A percentile compares a stretch with the other conserved stretches of the same genome.
These are phyloP conservation scores for Gracilinanus agilis DNA, from an alignment of 2,113 vertebrate species.

Conservation along the genomic window DNA sequence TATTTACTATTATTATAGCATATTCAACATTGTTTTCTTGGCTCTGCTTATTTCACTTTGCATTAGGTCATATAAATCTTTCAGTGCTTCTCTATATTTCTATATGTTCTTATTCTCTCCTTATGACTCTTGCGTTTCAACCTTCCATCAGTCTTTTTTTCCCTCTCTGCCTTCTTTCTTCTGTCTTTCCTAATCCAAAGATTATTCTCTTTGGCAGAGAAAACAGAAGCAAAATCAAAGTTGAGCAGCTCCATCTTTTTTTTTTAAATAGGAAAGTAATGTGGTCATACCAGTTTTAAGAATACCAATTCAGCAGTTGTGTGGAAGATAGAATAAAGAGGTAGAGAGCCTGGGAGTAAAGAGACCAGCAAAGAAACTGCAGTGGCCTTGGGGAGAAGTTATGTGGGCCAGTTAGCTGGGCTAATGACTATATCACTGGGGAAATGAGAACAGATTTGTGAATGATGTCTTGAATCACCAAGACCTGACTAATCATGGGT, in stretches of 20 bases:
- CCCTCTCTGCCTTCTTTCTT: background rate
- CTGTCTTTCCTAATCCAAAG: background rate
- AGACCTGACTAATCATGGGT: background rate
- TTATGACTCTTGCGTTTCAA: background rate
- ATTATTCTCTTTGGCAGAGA: background rate
- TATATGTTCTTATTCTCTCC: background rate
- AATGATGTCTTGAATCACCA: background rate
- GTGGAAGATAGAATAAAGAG: background rate
- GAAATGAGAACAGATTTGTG: background rate
- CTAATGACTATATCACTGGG: background rate
- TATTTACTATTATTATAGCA: background rate
- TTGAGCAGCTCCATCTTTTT: background rate
- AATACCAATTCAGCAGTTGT: background rate
- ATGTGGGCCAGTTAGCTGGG: background rate
- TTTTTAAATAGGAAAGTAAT: background rate
- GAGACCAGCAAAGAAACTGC: background rate
- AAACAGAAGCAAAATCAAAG: background rate
- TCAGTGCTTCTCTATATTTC: background rate
- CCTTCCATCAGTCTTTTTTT: background rate
- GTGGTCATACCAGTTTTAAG: background rate
- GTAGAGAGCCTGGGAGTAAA: background rate
- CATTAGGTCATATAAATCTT: background rate
- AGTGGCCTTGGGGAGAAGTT: background rate
- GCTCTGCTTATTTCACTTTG: background rate
- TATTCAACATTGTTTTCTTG: background rate